These are phyloP conservation scores for Hemithea aestivaria DNA, from an alignment of 2,888 invertebrate species.

Conservation along the genomic window DNA sequence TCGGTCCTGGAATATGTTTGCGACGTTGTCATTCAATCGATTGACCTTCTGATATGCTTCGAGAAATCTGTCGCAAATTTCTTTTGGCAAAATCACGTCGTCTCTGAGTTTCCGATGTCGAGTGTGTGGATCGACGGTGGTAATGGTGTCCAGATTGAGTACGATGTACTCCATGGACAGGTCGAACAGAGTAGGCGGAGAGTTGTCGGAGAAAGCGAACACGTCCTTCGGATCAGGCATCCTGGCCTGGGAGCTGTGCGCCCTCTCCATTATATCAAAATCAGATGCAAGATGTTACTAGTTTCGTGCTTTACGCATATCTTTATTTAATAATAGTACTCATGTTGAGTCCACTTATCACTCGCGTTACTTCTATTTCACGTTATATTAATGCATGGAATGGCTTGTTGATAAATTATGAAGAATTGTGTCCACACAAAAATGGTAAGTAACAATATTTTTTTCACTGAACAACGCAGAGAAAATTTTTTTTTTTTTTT, in stretches of 20 bases:
- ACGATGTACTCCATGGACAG: constrained; percentile 82
- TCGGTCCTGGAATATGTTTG: constrained; percentile 85
- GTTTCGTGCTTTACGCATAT: too few relatives aligned
- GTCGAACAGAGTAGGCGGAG: constrained; percentile 81
- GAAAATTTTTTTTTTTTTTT: too few relatives aligned
- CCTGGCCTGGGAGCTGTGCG: constrained; percentile 27
- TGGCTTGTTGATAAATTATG: too few relatives aligned
- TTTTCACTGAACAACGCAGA: too few relatives aligned
- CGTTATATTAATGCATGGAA: too few relatives aligned
- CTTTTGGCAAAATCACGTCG: constrained; percentile 83
- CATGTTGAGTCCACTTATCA: neutral
- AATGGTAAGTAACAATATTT: too few relatives aligned
- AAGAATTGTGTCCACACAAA: too few relatives aligned
- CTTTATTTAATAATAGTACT: neutral
- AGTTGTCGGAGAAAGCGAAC: constrained; percentile 50
- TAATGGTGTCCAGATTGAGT: constrained; percentile 81
- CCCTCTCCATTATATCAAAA: constrained; percentile 5
- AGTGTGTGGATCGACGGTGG: constrained; percentile 54
- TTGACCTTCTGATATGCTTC: constrained; percentile 75
- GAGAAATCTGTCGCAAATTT: constrained; percentile 85
- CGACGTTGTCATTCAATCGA: constrained; percentile 82
- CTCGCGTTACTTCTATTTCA: too few relatives aligned
- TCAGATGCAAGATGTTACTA: constrained; percentile 4
- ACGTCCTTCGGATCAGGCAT: constrained; percentile 48
- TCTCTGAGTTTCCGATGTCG: constrained; percentile 76